Base-by-base conservation (phyloP, 1,140 invertebrate species). In the Aphidius ervi region DNA sequence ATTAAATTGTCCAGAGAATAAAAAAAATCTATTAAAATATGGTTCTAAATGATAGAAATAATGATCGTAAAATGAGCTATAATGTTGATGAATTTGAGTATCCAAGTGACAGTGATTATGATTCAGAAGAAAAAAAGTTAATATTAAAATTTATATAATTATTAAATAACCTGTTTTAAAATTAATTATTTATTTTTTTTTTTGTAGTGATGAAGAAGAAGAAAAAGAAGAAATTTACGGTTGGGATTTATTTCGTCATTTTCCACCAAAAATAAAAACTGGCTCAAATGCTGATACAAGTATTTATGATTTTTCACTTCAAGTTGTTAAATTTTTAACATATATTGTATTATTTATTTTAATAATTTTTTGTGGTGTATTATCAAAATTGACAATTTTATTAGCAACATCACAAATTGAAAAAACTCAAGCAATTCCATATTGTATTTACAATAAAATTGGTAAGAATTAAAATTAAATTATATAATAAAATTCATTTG, bases 171-270 rank as follows among this genome's bases (percentile, higher is more conserved):
- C 16, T 16, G 1, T 31, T 31, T 31, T 31, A 31, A 3, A 31
- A 31, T 31, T 31, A 31, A 31, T 3, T 31, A 31, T 31, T 31
- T 31, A 31, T 31, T 31, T 31, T 31, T 3, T 1, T 31, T 31
- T 31, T 31, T 16, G 16, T 16, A 31, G 23, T 31, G 2, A 31
- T 31, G 23, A 31, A 31, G 2, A 31, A 31, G 23, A 31, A 31
- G 23, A 31, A 1, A 31, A 71, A 52, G 66, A 72, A 43, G 91
- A 93, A 73, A 88, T 89, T 61, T 91, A 92, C 86, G 88, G 88
- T 84, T 96, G 94, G 94, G 93, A 95, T 82, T 87, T 93, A 20
- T 96, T 95, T 80, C 82, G 91, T 71, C 87, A 88, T 73, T 87
- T 89, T 57, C 91, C 91, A 8, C 85, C 86, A 62, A 91, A 91